Evolutionary conservation across 1,140 invertebrate genomes (phyloP), one percentile per base, ranked within the genome.

Genomic region (Luehdorfia chinensis): DNA sequence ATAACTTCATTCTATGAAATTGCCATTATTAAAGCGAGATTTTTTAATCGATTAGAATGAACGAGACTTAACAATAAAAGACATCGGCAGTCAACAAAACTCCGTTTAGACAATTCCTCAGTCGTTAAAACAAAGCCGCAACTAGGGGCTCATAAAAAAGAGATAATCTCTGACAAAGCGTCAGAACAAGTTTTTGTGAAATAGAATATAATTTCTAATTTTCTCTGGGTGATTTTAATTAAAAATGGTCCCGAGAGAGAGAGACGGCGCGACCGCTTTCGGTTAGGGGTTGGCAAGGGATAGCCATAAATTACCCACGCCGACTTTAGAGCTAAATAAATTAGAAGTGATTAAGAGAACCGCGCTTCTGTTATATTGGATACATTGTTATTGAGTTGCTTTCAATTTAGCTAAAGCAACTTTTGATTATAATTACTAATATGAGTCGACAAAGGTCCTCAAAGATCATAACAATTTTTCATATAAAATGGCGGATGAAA

Each of bases 141-240:
- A 65, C 73, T 66, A 19, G 83, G 78, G 79, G 67, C 79, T 79
- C 76, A 83, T 86, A 86, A 86, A 86, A 84, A 84, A 76, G 54
- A 81, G 71, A 81, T 86, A 81, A 86, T 84, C 80, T 76, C 73
- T 69, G 50, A 76, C 83, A 83, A 84, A 84, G 63, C 83, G 77
- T 75, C 75, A 75, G 78, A 76, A 69, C 81, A 83, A 86, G 78
- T 84, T 84, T 83, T 77, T 74, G 78, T 43, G 76, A 86, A 86
- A 86, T 86, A 86, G 83, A 86, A 86, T 86, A 86, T 86, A 86
- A 86, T 86, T 86, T 84, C 83, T 86, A 83, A 86, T 86, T 84
- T 80, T 86, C 79, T 84, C 78, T 50, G 72, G 70, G 72, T 75
- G 77, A 77, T 86, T 84, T 86, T 86, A 86, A 86, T 86, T 86